phyloP scores from a whole-genome alignment of 2,888 invertebrate species.

The Meteorus colon region DNA sequence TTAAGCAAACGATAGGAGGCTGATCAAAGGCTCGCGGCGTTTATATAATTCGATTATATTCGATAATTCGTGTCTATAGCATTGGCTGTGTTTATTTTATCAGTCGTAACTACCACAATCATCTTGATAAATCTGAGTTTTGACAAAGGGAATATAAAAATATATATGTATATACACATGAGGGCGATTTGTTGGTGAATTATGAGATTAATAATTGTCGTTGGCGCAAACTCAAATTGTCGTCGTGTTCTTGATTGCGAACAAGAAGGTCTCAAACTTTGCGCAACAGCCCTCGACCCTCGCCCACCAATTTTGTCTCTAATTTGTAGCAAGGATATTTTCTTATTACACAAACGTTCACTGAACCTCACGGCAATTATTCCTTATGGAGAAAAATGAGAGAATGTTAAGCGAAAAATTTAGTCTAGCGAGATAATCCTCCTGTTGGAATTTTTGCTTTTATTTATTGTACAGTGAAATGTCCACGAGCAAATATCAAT shows the following conservation, averaged over 20 bases:
- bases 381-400: neutral
- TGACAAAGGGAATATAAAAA: neutral
- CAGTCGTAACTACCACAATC: neutral
- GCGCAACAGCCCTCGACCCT: conserved; percentile 1
- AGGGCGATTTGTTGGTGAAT: neutral
- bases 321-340: conserved; percentile 24
- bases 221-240: conserved; percentile 15
- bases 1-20: neutral
- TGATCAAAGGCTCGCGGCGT: neutral
- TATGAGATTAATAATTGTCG: conserved; percentile 8
- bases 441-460: neutral
- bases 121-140: neutral
- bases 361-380: neutral
- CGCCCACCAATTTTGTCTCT: conserved; percentile 28
- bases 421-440: neutral
- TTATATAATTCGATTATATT: neutral
- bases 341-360: conserved; percentile 4
- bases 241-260: conserved; percentile 32
- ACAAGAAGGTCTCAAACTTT: neutral
- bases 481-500: neutral
- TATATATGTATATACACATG: neutral
- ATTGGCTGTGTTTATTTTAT: too few species aligned
- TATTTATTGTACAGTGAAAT: too few species aligned
- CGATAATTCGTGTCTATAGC: neutral
- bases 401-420: neutral